Percentiles rank a stretch among this genome's conserved stretches.
Conservation (phyloP, 2,888 invertebrate genomes). For the Philonicus albiceps region DNA sequence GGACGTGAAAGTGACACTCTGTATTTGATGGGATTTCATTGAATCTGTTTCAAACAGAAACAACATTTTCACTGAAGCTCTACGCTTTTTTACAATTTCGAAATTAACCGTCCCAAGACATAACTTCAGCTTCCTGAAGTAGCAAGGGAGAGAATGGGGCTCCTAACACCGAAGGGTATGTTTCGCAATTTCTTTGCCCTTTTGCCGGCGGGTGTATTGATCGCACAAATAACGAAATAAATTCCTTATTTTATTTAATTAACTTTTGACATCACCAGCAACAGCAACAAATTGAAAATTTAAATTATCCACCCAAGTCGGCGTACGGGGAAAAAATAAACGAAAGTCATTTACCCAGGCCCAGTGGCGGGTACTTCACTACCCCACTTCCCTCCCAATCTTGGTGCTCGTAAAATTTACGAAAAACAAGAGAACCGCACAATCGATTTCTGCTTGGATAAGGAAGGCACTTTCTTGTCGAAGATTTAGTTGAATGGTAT, state of each 20-base stretch:
- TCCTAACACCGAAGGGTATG: not conserved
- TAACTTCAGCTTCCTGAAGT: not conserved
- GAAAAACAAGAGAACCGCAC: slow-evolving; percentile 24
- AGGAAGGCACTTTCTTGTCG: slow-evolving; percentile 33
- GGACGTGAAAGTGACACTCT: too few relatives aligned
- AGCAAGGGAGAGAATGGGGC: not conserved
- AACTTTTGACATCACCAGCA: slow-evolving; percentile 9
- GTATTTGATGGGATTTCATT: too few relatives aligned
- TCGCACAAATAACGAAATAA: not conserved
- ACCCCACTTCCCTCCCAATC: not conserved
- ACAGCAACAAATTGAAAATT: slow-evolving; percentile 31
- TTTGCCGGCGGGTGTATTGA: not conserved
- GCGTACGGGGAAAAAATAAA: not conserved
- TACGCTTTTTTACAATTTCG: not conserved
- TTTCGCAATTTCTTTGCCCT: not conserved
- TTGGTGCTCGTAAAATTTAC: not conserved
- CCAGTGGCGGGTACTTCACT: not conserved
- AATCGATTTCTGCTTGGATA: slow-evolving; percentile 40
- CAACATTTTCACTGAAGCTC: not conserved
- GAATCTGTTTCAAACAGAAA: not conserved
- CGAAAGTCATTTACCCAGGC: not conserved
- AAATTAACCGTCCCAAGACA: not conserved
- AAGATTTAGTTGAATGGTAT: slow-evolving; percentile 4
- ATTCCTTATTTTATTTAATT: slow-evolving; percentile 22
- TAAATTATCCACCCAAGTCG: not conserved